Conservation (phyloP, 2,888 invertebrate species). For the Tholera decimalis region DNA sequence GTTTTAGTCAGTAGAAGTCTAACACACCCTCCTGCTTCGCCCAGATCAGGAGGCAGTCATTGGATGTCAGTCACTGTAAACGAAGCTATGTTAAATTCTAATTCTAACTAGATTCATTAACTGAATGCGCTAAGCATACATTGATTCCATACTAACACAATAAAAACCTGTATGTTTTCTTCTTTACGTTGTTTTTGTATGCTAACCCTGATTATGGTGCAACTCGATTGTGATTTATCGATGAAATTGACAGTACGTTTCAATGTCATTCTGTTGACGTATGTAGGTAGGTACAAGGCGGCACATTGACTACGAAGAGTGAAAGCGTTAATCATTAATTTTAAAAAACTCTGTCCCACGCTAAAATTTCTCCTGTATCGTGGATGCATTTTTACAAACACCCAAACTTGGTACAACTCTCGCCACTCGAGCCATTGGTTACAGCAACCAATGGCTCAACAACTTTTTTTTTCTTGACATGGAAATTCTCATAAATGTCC, state of each 20-base stretch:
- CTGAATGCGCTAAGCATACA: background rate
- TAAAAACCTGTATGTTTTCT: slow-evolving; percentile 8
- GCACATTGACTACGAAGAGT: background rate
- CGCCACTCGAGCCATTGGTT: too few species aligned
- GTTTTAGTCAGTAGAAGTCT: too few species aligned
- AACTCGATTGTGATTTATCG: background rate
- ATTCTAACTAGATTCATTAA: background rate
- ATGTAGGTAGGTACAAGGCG: background rate
- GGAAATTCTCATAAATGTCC: too few species aligned
- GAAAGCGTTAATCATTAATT: background rate
- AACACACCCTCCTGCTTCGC: too few species aligned
- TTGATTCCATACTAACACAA: slow-evolving; percentile 7
- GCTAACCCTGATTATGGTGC: slow-evolving; percentile 11
- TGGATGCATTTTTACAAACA: too few species aligned
- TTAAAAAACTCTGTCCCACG: too few species aligned
- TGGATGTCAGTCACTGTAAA: too few species aligned
- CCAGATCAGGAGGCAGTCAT: too few species aligned
- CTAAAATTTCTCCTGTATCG: too few species aligned
- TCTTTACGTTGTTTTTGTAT: slow-evolving; percentile 4
- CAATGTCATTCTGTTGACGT: background rate
- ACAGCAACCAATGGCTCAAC: too few species aligned
- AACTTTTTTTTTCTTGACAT: too few species aligned
- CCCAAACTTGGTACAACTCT: too few species aligned
- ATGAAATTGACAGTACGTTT: background rate
- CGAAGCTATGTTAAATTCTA: background rate